Evolutionary conservation across 1,140 invertebrate species (phyloP).

Genomic region (Drosophila virilis): DNA sequence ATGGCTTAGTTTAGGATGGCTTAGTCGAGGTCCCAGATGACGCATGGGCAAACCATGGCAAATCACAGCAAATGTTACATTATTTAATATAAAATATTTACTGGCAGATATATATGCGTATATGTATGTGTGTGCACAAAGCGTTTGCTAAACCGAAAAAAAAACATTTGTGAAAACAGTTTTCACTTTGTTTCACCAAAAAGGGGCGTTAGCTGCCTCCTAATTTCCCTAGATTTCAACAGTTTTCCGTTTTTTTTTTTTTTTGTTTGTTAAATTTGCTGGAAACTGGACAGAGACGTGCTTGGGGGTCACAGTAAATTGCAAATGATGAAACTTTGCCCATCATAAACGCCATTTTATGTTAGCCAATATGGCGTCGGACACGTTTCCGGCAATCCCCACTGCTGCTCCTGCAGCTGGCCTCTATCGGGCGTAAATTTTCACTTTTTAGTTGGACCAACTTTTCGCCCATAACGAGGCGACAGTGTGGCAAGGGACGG

Average conservation of each 20-base stretch:
- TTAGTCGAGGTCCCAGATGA: slow-evolving; percentile 2
- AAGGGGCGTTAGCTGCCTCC: background rate
- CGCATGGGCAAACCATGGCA: background rate
- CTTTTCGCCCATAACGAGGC: slow-evolving; percentile 30
- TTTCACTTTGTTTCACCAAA: slow-evolving; percentile 20
- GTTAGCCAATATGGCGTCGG: slow-evolving; percentile 70
- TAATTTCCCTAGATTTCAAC: slow-evolving; percentile 6
- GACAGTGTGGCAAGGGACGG: background rate
- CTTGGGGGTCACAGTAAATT: slow-evolving; percentile 63
- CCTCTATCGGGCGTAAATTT: slow-evolving; percentile 52
- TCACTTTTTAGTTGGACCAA: slow-evolving; percentile 71
- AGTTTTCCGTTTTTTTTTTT: slow-evolving; percentile 3
- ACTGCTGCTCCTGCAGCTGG: background rate
- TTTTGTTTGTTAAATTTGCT: slow-evolving; percentile 71
- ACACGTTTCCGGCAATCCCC: slow-evolving; percentile 22
- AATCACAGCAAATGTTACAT: slow-evolving; percentile 25
- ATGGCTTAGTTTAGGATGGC: background rate
- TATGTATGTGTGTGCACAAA: background rate
- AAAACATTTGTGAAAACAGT: slow-evolving; percentile 35
- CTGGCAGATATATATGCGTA: background rate
- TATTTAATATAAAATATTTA: slow-evolving; percentile 23
- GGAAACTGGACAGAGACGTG: slow-evolving; percentile 45
- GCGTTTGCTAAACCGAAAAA: slow-evolving; percentile 11
- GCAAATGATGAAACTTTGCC: slow-evolving; percentile 74
- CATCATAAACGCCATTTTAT: slow-evolving; percentile 76